Evolutionary conservation across 2,888 invertebrate genomes (phyloP), one percentile per base, ranked within the genome.

Genomic region (Diarsia brunnea): DNA sequence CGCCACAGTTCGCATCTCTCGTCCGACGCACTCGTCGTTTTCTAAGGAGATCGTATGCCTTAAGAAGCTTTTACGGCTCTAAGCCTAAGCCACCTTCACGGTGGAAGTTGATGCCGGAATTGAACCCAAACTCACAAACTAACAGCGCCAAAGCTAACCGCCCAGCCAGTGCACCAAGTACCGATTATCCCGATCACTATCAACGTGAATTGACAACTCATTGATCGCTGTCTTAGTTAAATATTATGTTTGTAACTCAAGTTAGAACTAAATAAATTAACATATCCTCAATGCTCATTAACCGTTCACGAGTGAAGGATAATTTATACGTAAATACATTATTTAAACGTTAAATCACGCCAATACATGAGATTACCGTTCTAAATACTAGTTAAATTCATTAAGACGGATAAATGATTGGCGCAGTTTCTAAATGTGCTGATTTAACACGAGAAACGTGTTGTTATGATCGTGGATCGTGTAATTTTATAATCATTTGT

Each of bases 401-500:
- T 84, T 86, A 78, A 58, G 69, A 77, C 45, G 65, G 60, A 82
- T 83, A 74, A 81, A 74, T 38, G 78, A 65, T 77, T 61, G 61
- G 11, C 67, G 61, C 49, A 71, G 64, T 82, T 84, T 70, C 73
- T 75, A 76, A 85, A 84, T 71, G 58, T 49, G 47, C 51, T 49
- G 76, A 82, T 88, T 87, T 79, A 76, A 86, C 80, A 76, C 78
- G 71, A 78, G 79, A 84, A 87, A 81, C 81, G 81, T 85, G 79
- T 75, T 68, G 73, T 71, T 81, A 51, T 45, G 70, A 75, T 72
- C 71, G 73, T 73, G 72, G 67, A 67, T 75, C 73, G 75, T 79
- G 81, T 82, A 79, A 88, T 88, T 88, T 87, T 88, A 83, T 87
- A 85, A 85, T 84, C 71, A n/a, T n/a, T 69, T 75, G 78, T 49